These are phyloP conservation scores for Chorisops tibialis DNA, from an alignment of 2,888 invertebrate species.

Conservation along the genomic window DNA sequence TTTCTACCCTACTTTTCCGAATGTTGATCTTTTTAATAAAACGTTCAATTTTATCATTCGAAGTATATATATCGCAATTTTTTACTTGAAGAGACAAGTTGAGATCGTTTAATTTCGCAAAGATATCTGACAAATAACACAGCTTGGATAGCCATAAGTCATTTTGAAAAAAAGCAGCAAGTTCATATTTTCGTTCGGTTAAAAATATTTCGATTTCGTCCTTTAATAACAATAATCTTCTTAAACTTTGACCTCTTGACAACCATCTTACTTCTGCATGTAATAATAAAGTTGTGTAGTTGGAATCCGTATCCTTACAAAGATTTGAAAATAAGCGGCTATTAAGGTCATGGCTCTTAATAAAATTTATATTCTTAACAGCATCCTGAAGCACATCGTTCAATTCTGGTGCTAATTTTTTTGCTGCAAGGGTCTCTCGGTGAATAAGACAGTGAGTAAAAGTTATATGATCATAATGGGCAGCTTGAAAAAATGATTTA, in stretches of 20 bases:
- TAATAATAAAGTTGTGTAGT: slow-evolving; percentile 36
- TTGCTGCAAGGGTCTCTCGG: slow-evolving; percentile 37
- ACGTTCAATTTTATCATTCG: too few species aligned
- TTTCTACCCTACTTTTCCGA: too few species aligned
- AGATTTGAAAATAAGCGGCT: slow-evolving; percentile 36
- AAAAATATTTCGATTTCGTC: slow-evolving; percentile 37
- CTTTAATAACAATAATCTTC: slow-evolving; percentile 35
- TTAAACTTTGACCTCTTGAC: too few species aligned
- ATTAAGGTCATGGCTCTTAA: too few species aligned
- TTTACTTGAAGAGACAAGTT: too few species aligned
- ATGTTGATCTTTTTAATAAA: too few species aligned
- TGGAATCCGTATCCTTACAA: slow-evolving; percentile 36
- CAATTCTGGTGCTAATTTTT: slow-evolving; percentile 37
- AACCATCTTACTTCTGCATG: too few species aligned
- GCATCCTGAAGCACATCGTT: slow-evolving; percentile 36
- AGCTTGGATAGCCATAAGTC: neutral
- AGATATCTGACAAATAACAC: slow-evolving; percentile 22
- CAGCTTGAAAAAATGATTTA: too few species aligned
- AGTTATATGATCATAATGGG: too few species aligned
- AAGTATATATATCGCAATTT: too few species aligned
- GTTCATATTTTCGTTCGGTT: slow-evolving; percentile 33
- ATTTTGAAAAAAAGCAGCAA: slow-evolving; percentile 22
- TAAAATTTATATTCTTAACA: slow-evolving; percentile 38
- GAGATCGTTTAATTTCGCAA: too few species aligned
- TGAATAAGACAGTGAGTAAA: too few species aligned